phyloP scores from a whole-genome alignment of 2,888 invertebrate species.

The Dicranocentrus wangi region DNA sequence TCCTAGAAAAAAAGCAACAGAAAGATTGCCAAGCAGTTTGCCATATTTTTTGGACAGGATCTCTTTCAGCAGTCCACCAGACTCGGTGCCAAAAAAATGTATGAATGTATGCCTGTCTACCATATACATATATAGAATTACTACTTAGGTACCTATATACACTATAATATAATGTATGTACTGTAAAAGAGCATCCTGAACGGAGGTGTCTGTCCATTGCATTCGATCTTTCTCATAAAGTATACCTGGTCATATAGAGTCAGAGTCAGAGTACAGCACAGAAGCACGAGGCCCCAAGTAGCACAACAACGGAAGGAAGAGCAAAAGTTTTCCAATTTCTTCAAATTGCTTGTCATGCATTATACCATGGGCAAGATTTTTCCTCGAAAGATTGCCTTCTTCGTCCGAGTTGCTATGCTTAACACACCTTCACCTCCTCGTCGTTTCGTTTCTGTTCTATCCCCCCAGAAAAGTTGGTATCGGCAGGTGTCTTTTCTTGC shows the following conservation, averaged over 20 bases:
- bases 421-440: neutral
- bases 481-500: slow-evolving; percentile 53
- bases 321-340: slow-evolving; percentile 60
- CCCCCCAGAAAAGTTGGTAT: slow-evolving; percentile 5
- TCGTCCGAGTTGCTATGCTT: neutral
- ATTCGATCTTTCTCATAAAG: slow-evolving; percentile 10
- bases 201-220: neutral
- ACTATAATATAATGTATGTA: too few species aligned
- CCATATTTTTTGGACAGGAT: too few species aligned
- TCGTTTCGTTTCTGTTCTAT: neutral
- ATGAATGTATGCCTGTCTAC: too few species aligned
- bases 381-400: slow-evolving; percentile 22
- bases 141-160: too few species aligned
- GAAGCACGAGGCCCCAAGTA: neutral
- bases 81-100: too few species aligned
- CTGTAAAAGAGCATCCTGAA: too few species aligned
- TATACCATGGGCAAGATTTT: slow-evolving; percentile 22
- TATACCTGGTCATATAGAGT: neutral
- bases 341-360: slow-evolving; percentile 49
- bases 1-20: too few species aligned
- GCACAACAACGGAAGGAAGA: slow-evolving; percentile 36
- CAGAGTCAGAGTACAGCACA: neutral
- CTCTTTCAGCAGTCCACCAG: too few species aligned
- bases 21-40: too few species aligned
- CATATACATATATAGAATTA: too few species aligned